Evolutionary conservation across 2,888 invertebrate species (phyloP), one percentile per base, ranked within the genome.

Genomic region (Ametastegia equiseti): DNA sequence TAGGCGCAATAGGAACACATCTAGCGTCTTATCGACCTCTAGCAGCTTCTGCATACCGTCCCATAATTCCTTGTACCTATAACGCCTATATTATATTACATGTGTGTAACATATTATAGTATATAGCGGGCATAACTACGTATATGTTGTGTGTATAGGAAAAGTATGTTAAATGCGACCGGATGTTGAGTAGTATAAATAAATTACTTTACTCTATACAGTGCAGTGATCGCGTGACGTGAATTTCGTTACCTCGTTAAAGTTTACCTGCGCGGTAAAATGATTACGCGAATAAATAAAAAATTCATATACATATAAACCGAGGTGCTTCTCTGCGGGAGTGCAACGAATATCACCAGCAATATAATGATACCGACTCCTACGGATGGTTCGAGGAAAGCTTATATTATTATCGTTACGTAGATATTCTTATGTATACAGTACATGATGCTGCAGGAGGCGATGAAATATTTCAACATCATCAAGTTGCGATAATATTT

Each of bases 181-280:
- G 71, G 71, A 71, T 47, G 71, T 71, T 45, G 47, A 47, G 71
- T 27, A 47, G 19, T 47, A 71, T 71, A 71, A 71, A 71, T 71
- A 42, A 71, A 42, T 71, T 45, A 71, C 71, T 42, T 47, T 47
- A 23, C 13, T 71, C 71, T 67, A 39, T 39, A 54, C 36, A 45
- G 71, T 27, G 45, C n/a, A n/a, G n/a, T n/a, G 71, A 71, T 71
- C 71, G 71, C 71, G 71, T 71, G 71, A 71, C 71, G 71, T 71
- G 71, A 45, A 71, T 71, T 71, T 71, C 71, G 71, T 71, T 71
- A 71, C 71, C 71, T 71, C 71, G 71, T 71, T 71, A 71, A 71
- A 71, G 42, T 71, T 45, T 71, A 71, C 45, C 47, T 7, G 6
- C 27, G 47, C 6, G 13, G 19, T 36, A 27, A 65, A 71, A 45